Evolutionary conservation across 2,797 vertebrate genomes (phyloP), one percentile per base, ranked within the genome.

Genomic region (Malacoraja senta): DNA sequence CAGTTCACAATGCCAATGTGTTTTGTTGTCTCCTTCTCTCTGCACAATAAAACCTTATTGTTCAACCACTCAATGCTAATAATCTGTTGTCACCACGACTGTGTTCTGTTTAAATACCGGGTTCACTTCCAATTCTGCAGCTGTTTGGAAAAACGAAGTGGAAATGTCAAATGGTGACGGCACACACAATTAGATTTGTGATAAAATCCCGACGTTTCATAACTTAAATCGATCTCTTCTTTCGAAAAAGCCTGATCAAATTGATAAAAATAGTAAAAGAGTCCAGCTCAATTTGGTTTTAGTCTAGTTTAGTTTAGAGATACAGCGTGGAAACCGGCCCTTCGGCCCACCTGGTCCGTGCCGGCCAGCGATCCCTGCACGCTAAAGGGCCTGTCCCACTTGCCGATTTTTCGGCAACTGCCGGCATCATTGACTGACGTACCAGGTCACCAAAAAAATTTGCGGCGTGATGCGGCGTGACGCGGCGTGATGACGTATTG

Each of bases 31-130:
- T 35, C 32, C 4, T 63, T 35, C n/a, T 29, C 32, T 88, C 61
- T 35, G 32, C 65, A 68, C 84, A 88, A 88, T 68, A 68, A 53
- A 53, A 63, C 17, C 63, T 38, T 88, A 88, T 68, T 88, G 84
- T 68, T n/a, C 65, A 19, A 35, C 4, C n/a, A 32, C 65, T 88
- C 61, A 68, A 9, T 88, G 84, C 63, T 88, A 88, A 86, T 86
- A 88, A 88, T 88, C 84, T 35, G 84, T 63, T 88, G 84, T 88
- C 84, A 88, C 84, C 68, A 65, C 35, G 65, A 32, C 61, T 35
- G 8, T 1, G 8, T 68, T 88, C 63, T 32, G 65, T 68, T 88
- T 88, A 88, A 68, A 15, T 88, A 68, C n/a, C 35, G 84, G 84
- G 63, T 88, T 88, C 35, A 88, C n/a, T 88, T 88, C 63, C 84